These are phyloP conservation scores for Saxidomus purpurata DNA, from an alignment of 1,140 invertebrate species.

Conservation along the genomic window DNA sequence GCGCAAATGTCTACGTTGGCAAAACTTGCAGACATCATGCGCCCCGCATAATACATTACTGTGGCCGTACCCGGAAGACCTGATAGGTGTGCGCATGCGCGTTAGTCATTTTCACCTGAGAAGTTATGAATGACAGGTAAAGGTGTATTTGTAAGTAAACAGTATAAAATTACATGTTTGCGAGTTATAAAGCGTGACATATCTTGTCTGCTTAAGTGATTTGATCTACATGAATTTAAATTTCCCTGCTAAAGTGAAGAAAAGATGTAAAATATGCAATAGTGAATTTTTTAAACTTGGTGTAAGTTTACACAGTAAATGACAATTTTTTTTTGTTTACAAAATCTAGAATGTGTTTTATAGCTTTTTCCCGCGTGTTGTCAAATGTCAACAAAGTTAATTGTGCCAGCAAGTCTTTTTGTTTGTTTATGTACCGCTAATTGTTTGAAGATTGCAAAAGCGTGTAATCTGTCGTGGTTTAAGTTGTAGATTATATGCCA, in stretches of 20 bases:
- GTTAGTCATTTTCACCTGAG: conserved; percentile 13
- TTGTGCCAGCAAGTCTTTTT: background rate
- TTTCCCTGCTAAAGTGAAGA: background rate
- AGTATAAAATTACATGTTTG: conserved; percentile 17
- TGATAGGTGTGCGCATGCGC: too few species aligned
- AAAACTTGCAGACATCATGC: too few species aligned
- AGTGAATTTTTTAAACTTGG: background rate
- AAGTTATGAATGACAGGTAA: conserved; percentile 43
- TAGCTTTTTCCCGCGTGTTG: conserved; percentile 1
- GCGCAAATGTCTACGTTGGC: too few species aligned
- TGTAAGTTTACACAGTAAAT: too few species aligned
- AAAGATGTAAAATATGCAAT: background rate
- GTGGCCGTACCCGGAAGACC: too few species aligned
- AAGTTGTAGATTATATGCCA: background rate
- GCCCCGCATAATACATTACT: too few species aligned
- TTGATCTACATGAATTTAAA: conserved; percentile 2
- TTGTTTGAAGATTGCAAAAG: conserved; percentile 36
- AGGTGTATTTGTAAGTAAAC: conserved; percentile 20
- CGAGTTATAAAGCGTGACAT: conserved; percentile 28
- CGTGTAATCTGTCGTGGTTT: conserved; percentile 15
- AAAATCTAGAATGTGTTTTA: background rate
- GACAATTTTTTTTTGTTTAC: too few species aligned
- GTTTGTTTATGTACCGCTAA: conserved; percentile 21
- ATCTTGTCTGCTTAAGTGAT: background rate
- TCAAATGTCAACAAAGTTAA: background rate